These are phyloP conservation scores for Phragmatobia fuliginosa DNA, from an alignment of 2,888 invertebrate genomes.

Conservation along the genomic window DNA sequence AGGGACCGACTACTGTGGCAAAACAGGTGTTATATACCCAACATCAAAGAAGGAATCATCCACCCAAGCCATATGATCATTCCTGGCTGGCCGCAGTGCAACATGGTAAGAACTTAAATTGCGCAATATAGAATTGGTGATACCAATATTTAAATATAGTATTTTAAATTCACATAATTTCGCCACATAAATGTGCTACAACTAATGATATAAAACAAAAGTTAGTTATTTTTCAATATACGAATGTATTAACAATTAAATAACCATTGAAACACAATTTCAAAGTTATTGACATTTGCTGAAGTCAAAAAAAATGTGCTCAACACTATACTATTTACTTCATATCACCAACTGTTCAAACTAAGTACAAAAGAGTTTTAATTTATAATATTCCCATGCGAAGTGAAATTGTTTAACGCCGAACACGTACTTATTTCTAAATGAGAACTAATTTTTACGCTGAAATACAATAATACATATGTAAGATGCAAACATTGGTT, in stretches of 20 bases:
- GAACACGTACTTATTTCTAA: background rate
- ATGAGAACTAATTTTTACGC: background rate
- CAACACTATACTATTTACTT: background rate
- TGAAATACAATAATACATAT: background rate
- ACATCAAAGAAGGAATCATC: no score
- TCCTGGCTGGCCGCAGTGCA: no score
- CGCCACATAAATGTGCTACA: no score
- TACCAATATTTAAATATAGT: no score
- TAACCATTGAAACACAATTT: background rate
- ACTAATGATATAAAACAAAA: background rate
- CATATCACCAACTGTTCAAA: constrained; percentile 12
- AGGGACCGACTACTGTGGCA: no score
- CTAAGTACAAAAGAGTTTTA: background rate
- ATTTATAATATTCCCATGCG: background rate
- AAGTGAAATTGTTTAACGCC: background rate
- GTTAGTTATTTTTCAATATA: background rate
- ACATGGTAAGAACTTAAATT: no score
- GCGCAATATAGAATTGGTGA: no score
- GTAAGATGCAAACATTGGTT: background rate
- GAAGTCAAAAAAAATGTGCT: background rate
- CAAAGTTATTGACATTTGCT: background rate
- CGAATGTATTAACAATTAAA: no score
- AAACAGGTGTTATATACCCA: no score
- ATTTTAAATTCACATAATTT: no score
- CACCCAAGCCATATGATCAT: no score